Conservation (phyloP, 2,888 invertebrate genomes). For the Nomada fucata region DNA sequence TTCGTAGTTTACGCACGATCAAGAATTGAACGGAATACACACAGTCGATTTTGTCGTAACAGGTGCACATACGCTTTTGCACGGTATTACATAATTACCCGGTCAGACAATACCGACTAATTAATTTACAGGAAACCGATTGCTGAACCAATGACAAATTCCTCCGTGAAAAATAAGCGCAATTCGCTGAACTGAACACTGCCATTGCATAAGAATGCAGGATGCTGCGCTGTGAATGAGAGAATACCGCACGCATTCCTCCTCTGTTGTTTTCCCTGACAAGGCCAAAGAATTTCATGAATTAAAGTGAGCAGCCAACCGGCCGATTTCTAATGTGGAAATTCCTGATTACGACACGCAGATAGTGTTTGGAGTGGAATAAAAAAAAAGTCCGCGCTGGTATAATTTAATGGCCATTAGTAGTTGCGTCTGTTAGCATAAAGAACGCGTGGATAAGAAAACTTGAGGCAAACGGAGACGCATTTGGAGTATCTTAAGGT, state of each 20-base stretch:
- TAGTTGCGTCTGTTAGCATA: too few species aligned
- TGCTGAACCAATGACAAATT: constrained; percentile 30
- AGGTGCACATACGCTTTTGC: neutral
- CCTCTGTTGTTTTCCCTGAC: neutral
- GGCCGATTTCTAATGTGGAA: neutral
- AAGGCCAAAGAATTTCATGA: constrained; percentile 7
- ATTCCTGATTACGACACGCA: neutral
- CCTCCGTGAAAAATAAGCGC: constrained; percentile 20
- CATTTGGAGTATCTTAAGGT: neutral
- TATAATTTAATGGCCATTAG: too few species aligned
- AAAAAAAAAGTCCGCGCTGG: too few species aligned
- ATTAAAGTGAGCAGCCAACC: constrained; percentile 12
- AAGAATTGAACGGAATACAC: neutral
- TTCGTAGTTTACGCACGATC: neutral
- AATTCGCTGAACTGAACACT: constrained; percentile 5
- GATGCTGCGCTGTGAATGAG: constrained; percentile 23
- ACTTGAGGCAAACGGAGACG: neutral
- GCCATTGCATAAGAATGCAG: constrained; percentile 37
- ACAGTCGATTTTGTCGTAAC: neutral
- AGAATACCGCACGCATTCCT: constrained; percentile 22
- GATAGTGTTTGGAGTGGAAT: neutral
- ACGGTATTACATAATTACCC: constrained; percentile 32
- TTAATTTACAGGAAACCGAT: constrained; percentile 27
- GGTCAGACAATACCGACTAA: constrained; percentile 7
- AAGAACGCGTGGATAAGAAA: too few species aligned